phyloP scores from a whole-genome alignment of 2,888 invertebrate species.

The Oasisia sp. region DNA sequence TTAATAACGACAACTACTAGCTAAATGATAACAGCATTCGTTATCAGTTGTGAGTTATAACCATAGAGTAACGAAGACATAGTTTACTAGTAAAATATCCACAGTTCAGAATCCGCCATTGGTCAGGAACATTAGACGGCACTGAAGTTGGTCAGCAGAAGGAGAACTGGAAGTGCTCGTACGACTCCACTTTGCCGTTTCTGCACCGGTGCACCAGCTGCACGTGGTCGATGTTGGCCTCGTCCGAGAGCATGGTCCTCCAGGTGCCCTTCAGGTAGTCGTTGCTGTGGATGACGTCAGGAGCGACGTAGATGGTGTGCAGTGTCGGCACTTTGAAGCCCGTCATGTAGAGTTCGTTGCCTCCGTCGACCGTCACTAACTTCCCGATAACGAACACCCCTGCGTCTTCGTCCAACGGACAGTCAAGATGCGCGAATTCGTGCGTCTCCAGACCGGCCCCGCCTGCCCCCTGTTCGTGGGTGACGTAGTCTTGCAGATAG shows the following conservation, averaged over 20 bases:
- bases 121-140: background rate
- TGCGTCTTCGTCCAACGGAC: slow-evolving; percentile 41
- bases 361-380: slow-evolving; percentile 14
- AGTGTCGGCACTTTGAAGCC: slow-evolving; percentile 34
- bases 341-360: slow-evolving; percentile 35
- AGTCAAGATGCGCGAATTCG: slow-evolving; percentile 45
- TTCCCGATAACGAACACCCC: slow-evolving; percentile 43
- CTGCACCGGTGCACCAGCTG: slow-evolving; percentile 25
- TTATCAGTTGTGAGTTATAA: too few species aligned
- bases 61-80: too few species aligned
- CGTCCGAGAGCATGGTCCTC: slow-evolving; percentile 46
- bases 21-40: too few species aligned
- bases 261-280: slow-evolving; percentile 43
- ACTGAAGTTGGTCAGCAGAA: background rate
- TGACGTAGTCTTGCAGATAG: slow-evolving; percentile 42
- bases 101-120: too few species aligned
- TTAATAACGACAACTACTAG: too few species aligned
- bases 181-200: background rate
- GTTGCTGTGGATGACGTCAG: slow-evolving; percentile 32
- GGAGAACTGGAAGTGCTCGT: slow-evolving; percentile 21
- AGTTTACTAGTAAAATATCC: too few species aligned
- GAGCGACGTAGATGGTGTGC: slow-evolving; percentile 36
- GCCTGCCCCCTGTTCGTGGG: slow-evolving; percentile 29
- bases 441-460: slow-evolving; percentile 44
- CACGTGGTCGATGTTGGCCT: slow-evolving; percentile 44